Evolutionary conservation across 2,113 vertebrate genomes (phyloP).

Genomic region (Upupa epops): DNA sequence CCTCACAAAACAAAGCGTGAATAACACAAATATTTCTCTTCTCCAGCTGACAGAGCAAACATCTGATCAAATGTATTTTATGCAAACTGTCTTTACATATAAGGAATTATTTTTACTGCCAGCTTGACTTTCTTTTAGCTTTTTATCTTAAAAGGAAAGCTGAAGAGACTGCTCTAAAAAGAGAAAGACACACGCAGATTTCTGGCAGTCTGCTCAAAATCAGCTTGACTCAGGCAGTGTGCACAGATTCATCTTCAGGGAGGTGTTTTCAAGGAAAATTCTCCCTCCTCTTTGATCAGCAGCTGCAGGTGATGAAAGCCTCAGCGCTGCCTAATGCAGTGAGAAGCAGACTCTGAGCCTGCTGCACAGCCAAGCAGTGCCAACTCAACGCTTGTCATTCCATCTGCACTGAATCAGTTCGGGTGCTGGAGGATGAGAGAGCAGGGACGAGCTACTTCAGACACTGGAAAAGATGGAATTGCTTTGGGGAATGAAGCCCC

Average conservation of each 20-base stretch:
- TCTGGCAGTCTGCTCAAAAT: constrained; percentile 4
- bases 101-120: background rate
- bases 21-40: background rate
- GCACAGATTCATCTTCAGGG: background rate
- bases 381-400: background rate
- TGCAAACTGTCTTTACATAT: background rate
- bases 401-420: accelerated
- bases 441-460: background rate
- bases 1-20: background rate
- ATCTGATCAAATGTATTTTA: constrained; percentile 1
- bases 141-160: constrained; percentile 39
- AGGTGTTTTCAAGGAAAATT: background rate
- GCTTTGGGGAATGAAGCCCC: background rate
- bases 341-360: background rate
- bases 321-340: background rate
- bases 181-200: background rate
- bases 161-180: constrained; percentile 13
- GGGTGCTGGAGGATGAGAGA: background rate
- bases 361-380: background rate
- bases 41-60: constrained; percentile 32
- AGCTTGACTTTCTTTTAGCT: background rate
- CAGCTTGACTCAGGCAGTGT: background rate
- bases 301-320: background rate
- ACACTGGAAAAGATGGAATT: accelerated
- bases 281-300: background rate